Evolutionary conservation across 2,888 invertebrate genomes (phyloP).

Genomic region (Philonicus albiceps): DNA sequence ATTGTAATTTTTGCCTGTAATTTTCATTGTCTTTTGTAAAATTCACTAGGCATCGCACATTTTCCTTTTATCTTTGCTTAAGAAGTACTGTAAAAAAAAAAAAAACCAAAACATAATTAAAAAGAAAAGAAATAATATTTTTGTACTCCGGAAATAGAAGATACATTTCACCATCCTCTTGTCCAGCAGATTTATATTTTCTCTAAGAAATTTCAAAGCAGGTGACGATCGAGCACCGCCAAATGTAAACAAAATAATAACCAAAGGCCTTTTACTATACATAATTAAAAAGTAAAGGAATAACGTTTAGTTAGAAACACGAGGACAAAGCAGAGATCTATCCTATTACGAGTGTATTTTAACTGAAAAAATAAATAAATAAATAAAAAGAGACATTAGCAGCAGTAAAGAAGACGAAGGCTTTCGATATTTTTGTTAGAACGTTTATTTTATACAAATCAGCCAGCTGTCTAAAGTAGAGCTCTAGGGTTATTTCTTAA

Average conservation of each 20-base stretch:
- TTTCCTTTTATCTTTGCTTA: background rate
- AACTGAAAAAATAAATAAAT: background rate
- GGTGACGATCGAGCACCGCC: background rate
- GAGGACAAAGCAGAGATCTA: background rate
- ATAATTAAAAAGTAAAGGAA: conserved; percentile 39
- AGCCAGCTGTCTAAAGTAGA: background rate
- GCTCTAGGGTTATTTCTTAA: background rate
- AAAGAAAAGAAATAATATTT: background rate
- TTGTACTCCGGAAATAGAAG: conserved; percentile 15
- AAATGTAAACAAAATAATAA: conserved; percentile 30
- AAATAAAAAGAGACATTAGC: background rate
- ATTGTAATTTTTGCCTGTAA: background rate
- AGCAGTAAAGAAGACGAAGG: background rate
- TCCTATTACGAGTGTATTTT: conserved; percentile 32
- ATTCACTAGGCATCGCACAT: background rate
- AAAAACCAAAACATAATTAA: background rate
- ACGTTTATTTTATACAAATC: background rate
- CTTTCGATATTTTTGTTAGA: conserved; percentile 37
- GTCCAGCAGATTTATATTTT: conserved; percentile 27
- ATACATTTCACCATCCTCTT: background rate
- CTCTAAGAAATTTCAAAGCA: conserved; percentile 1
- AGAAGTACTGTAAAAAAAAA: background rate
- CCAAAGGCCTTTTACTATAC: conserved; percentile 49
- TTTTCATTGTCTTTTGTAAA: background rate
- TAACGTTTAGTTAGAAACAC: conserved; percentile 27